These are phyloP conservation scores for Strix uralensis DNA, from an alignment of 2,113 vertebrate species.

Conservation along the genomic window DNA sequence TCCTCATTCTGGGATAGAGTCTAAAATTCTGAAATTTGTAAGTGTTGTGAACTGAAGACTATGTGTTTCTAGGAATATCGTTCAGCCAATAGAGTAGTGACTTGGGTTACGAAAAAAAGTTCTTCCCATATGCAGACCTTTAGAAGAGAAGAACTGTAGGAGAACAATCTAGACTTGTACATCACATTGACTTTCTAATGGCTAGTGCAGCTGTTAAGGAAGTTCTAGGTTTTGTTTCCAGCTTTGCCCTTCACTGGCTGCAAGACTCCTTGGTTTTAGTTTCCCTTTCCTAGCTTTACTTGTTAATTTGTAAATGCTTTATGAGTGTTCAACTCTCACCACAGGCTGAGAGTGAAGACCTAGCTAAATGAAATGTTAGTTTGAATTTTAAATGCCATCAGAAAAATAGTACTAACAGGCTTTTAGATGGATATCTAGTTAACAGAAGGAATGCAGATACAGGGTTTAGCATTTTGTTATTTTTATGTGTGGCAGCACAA, in stretches of 20 bases:
- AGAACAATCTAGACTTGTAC: neutral
- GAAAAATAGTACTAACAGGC: neutral
- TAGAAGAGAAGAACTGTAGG: neutral
- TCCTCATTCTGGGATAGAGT: neutral
- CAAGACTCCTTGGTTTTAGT: neutral
- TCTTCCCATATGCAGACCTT: neutral
- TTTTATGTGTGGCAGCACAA: neutral
- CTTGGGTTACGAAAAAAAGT: neutral
- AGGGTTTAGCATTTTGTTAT: neutral
- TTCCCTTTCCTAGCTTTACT: neutral
- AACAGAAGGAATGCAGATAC: neutral
- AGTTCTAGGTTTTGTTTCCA: neutral
- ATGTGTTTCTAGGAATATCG: neutral
- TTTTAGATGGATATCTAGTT: neutral
- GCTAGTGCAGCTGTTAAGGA: neutral
- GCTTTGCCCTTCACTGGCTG: neutral
- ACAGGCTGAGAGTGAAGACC: neutral
- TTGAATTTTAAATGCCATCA: neutral
- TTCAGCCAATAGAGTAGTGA: neutral
- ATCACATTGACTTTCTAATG: neutral
- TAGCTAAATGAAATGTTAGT: neutral
- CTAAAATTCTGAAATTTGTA: neutral
- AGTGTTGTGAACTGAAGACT: neutral
- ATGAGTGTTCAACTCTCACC: neutral
- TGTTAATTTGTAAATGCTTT: neutral